A percentile compares a stretch with the other conserved stretches of the same genome.
These are phyloP conservation scores for Timema podura DNA, from an alignment of 2,888 invertebrate genomes.

Conservation along the genomic window DNA sequence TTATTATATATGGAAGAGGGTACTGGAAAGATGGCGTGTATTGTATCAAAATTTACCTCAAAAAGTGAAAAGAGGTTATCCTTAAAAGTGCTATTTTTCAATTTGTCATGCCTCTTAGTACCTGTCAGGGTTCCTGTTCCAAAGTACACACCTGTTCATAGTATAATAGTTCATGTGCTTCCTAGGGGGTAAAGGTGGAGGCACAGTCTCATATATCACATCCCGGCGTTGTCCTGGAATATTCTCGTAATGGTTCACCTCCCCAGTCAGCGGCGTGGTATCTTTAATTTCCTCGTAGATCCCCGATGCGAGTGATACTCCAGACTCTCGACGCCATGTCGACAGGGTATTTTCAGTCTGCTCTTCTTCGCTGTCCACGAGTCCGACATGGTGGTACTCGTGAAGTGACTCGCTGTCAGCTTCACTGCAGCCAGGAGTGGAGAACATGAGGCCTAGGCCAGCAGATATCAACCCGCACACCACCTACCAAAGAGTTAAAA, in stretches of 20 bases:
- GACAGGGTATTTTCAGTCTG: slow-evolving; percentile 1
- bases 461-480: slow-evolving; percentile 43
- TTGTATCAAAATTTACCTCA: too few relatives aligned
- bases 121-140: too few relatives aligned
- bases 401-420: slow-evolving; percentile 43
- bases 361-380: slow-evolving; percentile 23
- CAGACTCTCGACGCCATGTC: slow-evolving; percentile 50
- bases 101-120: too few relatives aligned
- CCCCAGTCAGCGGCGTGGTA: slow-evolving; percentile 29
- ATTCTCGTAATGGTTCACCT: slow-evolving; percentile 22
- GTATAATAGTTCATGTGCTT: too few relatives aligned
- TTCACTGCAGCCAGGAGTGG: slow-evolving; percentile 46
- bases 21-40: too few relatives aligned
- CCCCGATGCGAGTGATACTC: slow-evolving; percentile 59
- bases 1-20: too few relatives aligned
- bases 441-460: slow-evolving; percentile 40
- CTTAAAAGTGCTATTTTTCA: too few relatives aligned
- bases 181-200: too few relatives aligned
- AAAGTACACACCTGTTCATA: too few relatives aligned
- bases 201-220: too few relatives aligned
- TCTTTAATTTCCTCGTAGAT: slow-evolving; percentile 67
- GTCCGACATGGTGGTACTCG: slow-evolving; percentile 32
- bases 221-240: too few relatives aligned
- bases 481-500: slow-evolving; percentile 38
- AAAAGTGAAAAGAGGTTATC: too few relatives aligned